Evolutionary conservation across 2,888 invertebrate species (phyloP).

Genomic region (Cremastobaeus sp.): DNA sequence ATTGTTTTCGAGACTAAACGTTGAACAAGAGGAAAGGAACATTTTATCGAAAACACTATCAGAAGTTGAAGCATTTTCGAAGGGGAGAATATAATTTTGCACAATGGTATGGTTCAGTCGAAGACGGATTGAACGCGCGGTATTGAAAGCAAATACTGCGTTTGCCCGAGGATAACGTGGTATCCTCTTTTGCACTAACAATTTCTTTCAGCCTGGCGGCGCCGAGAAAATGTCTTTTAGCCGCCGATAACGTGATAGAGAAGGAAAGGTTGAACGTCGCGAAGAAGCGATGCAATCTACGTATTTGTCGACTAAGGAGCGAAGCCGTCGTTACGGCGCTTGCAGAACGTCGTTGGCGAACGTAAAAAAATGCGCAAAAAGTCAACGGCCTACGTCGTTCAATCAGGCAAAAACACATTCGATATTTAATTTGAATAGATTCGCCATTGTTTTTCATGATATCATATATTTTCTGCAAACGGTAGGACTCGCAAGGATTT

Average conservation of each 20-base stretch:
- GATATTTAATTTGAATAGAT: constrained; percentile 41
- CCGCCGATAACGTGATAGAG: constrained; percentile 64
- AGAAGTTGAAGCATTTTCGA: constrained; percentile 17
- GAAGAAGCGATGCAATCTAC: constrained; percentile 69
- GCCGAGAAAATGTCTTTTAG: constrained; percentile 66
- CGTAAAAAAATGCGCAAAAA: constrained; percentile 8
- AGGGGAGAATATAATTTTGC: constrained; percentile 17
- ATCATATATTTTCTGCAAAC: no score
- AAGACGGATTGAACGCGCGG: constrained; percentile 61
- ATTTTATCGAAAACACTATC: no score
- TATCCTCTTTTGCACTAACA: constrained; percentile 56
- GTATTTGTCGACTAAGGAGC: constrained; percentile 25
- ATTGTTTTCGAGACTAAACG: no score
- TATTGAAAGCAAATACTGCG: constrained; percentile 49
- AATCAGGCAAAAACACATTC: constrained; percentile 21
- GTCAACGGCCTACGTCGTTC: neutral
- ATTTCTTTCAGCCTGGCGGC: constrained; percentile 59
- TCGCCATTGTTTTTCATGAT: no score
- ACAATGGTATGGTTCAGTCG: constrained; percentile 19
- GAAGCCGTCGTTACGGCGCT: constrained; percentile 30
- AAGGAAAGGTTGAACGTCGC: constrained; percentile 60
- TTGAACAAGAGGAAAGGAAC: no score
- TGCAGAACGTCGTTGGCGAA: constrained; percentile 27
- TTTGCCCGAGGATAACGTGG: constrained; percentile 59
- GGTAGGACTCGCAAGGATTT: no score